Evolutionary conservation across 2,113 vertebrate species (phyloP).

Genomic region (Halichoeres trimaculatus): DNA sequence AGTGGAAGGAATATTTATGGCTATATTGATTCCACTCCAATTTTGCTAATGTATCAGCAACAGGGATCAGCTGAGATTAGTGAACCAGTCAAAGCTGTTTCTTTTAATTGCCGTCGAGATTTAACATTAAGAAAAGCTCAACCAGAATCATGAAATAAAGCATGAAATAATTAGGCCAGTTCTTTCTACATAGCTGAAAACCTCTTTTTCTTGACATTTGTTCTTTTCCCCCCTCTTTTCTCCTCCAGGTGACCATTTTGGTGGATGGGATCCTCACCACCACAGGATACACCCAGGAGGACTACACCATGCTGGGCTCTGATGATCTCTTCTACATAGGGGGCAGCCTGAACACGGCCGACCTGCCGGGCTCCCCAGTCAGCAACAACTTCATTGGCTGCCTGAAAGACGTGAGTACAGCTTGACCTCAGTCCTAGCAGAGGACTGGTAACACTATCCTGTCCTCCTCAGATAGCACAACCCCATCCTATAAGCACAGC

Average conservation of each 20-base stretch:
- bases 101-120: slow-evolving; percentile 70
- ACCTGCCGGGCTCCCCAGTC: slow-evolving; percentile 92
- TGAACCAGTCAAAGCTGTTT: slow-evolving; percentile 55
- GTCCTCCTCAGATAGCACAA: slow-evolving; percentile 35
- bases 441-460: slow-evolving; percentile 57
- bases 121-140: slow-evolving; percentile 59
- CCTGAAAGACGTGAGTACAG: slow-evolving; percentile 91
- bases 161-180: slow-evolving; percentile 66
- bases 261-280: slow-evolving; percentile 94
- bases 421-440: slow-evolving; percentile 46
- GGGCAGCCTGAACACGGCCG: slow-evolving; percentile 93
- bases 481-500: slow-evolving; percentile 37
- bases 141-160: slow-evolving; percentile 62
- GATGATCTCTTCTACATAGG: slow-evolving; percentile 97
- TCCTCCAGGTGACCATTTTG: slow-evolving; percentile 88
- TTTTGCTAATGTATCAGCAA: slow-evolving; percentile 60
- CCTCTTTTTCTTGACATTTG: slow-evolving; percentile 26
- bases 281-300: slow-evolving; percentile 91
- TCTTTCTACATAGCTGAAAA: slow-evolving; percentile 54
- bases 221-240: background rate
- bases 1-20: slow-evolving; percentile 51
- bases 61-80: slow-evolving; percentile 68
- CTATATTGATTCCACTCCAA: slow-evolving; percentile 45
- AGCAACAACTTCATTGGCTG: slow-evolving; percentile 99
- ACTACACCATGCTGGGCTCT: slow-evolving; percentile 96